Evolutionary conservation across 2,113 vertebrate genomes (phyloP), one percentile per base, ranked within the genome.

Genomic region (Serinus canaria): DNA sequence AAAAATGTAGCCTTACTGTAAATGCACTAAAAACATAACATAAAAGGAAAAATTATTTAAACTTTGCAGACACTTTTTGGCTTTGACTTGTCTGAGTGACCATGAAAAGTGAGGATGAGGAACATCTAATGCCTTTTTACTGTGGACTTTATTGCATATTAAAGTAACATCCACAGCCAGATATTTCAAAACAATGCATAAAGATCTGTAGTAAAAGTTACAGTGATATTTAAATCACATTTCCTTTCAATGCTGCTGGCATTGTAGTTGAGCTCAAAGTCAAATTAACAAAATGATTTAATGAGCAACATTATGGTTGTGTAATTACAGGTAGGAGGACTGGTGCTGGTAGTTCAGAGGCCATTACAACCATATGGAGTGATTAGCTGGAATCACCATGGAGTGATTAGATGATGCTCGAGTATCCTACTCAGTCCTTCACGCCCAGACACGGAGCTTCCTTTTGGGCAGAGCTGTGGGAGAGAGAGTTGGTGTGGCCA

Each of bases 381-480:
- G 8, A 15, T 30, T 37, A 44, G 46, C 37, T 19, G 47, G 50
- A 50, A 50, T 25, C 49, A 50, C 49, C 49, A 2, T 1, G 3
- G 43, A 86, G 77, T 4, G 8, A 17, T 27, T 37, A 47, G 49
- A 41, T 19, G 60, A n/a, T 35, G 18, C 18, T 73, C 0, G 0
- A 25, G 24, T 20, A 18, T n/a, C n/a, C 31, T 4, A 0, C 49
- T 89, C 30, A 12, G 62, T 52, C n/a, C n/a, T 33, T 90, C 43
- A 24, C 0, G 0, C 6, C 46, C 30, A 41, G 60, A 10, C 23
- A 52, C 5, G 9, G 22, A 39, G 5, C 13, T 74, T 52, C 23
- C 16, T 67, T 86, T 87, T 70, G 64, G 43, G 33, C 22, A 74
- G 37, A 69, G 12, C 17, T 66, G 41, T 37, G 11, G 39, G 24